phyloP scores from a whole-genome alignment of 2,797 vertebrate genomes.

The Myotis vivesi region DNA sequence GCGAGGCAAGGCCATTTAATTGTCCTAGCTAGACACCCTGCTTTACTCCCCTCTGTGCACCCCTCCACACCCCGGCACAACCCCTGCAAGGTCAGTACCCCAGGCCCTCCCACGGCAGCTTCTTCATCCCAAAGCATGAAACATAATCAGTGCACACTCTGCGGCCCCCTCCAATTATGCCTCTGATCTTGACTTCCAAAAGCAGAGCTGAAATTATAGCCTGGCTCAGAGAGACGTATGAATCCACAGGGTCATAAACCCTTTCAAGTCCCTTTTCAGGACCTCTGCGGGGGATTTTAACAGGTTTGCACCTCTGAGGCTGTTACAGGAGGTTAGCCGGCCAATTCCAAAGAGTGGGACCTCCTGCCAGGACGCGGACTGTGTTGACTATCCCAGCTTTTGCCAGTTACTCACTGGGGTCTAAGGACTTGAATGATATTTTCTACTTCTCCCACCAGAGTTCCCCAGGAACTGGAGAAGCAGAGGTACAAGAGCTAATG shows the following conservation, averaged over 20 bases:
- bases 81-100: neutral
- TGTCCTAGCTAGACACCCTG: constrained; percentile 57
- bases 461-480: neutral
- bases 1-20: constrained; percentile 72
- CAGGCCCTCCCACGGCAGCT: neutral
- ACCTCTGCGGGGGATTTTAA: constrained; percentile 54
- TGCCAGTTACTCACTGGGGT: neutral
- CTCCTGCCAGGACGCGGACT: neutral
- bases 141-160: constrained; percentile 28
- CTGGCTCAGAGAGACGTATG: constrained; percentile 48
- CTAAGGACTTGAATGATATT: neutral
- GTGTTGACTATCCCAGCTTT: neutral
- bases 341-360: neutral
- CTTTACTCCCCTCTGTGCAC: constrained; percentile 41
- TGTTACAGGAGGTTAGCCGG: neutral
- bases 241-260: constrained; percentile 65
- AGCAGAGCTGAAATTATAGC: constrained; percentile 67
- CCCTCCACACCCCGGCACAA: neutral
- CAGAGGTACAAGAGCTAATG: neutral
- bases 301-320: constrained; percentile 70
- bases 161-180: constrained; percentile 55
- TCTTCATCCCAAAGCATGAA: constrained; percentile 44
- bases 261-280: constrained; percentile 70
- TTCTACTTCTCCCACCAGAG: neutral
- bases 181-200: constrained; percentile 69